Base-by-base conservation (phyloP, 2,888 invertebrate genomes). In the Zhuqinia jingwanae region DNA sequence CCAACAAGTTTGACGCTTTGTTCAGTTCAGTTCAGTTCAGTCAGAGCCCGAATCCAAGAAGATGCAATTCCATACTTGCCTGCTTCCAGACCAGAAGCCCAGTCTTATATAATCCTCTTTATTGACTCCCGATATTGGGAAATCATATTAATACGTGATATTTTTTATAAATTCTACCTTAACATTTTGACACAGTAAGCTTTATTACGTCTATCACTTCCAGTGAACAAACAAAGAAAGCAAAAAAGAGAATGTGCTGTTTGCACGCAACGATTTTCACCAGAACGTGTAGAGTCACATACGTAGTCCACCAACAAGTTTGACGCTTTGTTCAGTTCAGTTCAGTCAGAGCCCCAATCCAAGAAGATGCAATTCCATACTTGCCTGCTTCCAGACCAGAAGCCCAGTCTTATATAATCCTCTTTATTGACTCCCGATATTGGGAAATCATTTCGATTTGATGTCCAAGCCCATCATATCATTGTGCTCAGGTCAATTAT, bases 181-280 rank as follows among this genome's bases (percentile, higher is more conserved):
- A 70, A 20, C 81, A 81, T 81, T 56, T 81, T 81, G 81, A 27
- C 65, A 79, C 65, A 22, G 47, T n/a, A 27, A 5, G 20, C 70
- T 11, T n/a, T n/a, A n/a, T n/a, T n/a, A n/a, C n/a, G n/a, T n/a
- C n/a, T 47, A 47, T 11, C 53, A 68, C 42, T 45, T 20, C 68
- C 20, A 68, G 11, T 36, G 5, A 45, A n/a, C n/a, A 53, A 53
- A 53, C 15, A 53, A 17, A n/a, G 53, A 2, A 17, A n/a, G 53
- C 53, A 53, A 53, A 53, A 53, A n/a, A n/a, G n/a, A n/a, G n/a
- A n/a, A n/a, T n/a, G n/a, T n/a, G n/a, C n/a, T 17, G 6, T 2
- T 53, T 53, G 1, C 5, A 60, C n/a, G 27, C 15, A 60, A 27
- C 27, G 13, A 22, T 15, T 27, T 60, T 30, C 60, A 60, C 60